These are phyloP conservation scores for Trachythela sp. DNA, from an alignment of 64 coral and sea anemone genomes.

Conservation along the genomic window DNA sequence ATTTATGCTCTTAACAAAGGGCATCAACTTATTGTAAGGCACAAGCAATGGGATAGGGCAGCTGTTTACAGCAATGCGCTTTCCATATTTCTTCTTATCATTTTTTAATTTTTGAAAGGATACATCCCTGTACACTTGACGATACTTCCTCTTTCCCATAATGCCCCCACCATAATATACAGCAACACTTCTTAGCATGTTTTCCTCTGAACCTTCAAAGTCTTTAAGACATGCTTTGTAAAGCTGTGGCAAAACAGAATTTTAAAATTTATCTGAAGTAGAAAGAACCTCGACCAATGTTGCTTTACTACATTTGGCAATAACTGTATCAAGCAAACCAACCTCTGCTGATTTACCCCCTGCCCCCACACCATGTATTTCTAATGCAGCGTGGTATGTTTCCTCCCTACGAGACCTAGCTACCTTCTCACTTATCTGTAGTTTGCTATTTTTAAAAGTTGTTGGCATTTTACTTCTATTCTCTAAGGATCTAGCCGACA, in stretches of 20 bases:
- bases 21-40: slow-evolving; percentile 1
- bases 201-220: slow-evolving; percentile 14
- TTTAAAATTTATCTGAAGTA: slow-evolving; percentile 6
- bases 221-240: not conserved
- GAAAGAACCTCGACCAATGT: slow-evolving; percentile 4
- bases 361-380: not conserved
- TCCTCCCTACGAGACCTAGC: no score
- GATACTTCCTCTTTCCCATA: not conserved
- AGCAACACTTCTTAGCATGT: slow-evolving; percentile 5
- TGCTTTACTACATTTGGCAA: not conserved
- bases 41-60: slow-evolving; percentile 12
- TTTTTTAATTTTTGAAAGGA: not conserved
- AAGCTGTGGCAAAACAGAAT: slow-evolving; percentile 3
- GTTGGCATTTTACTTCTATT: no score
- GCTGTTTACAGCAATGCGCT: not conserved
- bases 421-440: no score
- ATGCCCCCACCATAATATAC: not conserved
- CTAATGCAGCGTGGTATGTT: not conserved
- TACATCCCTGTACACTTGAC: not conserved
- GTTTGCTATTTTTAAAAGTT: no score
- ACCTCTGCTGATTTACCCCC: not conserved
- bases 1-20: not conserved
- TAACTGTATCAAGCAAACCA: slow-evolving; percentile 9
- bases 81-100: not conserved
- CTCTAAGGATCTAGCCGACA: no score